Conservation (phyloP, 2,797 vertebrate species). For the Sarcophilus harrisii region DNA sequence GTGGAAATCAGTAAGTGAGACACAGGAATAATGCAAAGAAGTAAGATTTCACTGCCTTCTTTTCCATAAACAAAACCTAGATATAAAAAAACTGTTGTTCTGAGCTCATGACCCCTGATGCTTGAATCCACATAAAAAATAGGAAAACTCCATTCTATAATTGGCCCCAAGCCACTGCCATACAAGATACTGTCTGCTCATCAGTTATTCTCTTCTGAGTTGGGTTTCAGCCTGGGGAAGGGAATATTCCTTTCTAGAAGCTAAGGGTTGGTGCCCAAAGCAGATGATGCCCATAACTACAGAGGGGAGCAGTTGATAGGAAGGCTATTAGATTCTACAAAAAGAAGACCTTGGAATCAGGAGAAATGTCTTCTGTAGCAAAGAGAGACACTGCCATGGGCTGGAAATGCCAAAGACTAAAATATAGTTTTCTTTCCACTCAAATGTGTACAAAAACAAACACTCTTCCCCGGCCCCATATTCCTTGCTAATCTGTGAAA, state of each 20-base stretch:
- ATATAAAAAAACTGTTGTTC: not conserved
- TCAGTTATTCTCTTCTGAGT: not conserved
- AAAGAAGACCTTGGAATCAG: not conserved
- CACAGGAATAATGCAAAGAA: not conserved
- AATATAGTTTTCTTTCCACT: not conserved
- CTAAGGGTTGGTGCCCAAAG: not conserved
- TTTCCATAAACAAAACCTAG: not conserved
- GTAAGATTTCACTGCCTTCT: not conserved
- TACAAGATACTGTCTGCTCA: not conserved
- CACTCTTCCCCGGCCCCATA: not conserved
- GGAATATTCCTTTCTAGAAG: conserved; percentile 12
- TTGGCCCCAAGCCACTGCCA: not conserved
- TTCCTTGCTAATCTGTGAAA: not conserved
- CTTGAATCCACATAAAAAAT: not conserved
- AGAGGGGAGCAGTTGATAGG: not conserved
- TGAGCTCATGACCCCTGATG: not conserved
- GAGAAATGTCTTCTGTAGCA: not conserved
- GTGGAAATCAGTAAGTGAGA: not conserved
- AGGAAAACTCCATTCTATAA: not conserved
- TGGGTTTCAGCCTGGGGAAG: not conserved
- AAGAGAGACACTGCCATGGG: not conserved
- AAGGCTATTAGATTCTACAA: not conserved
- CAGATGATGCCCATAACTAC: not conserved
- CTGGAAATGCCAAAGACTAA: not conserved
- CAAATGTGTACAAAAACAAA: not conserved